Percentiles rank a stretch among this genome's conserved stretches.
These are phyloP conservation scores for Micoletzkya japonica DNA, from an alignment of 2,888 invertebrate species.

Conservation along the genomic window DNA sequence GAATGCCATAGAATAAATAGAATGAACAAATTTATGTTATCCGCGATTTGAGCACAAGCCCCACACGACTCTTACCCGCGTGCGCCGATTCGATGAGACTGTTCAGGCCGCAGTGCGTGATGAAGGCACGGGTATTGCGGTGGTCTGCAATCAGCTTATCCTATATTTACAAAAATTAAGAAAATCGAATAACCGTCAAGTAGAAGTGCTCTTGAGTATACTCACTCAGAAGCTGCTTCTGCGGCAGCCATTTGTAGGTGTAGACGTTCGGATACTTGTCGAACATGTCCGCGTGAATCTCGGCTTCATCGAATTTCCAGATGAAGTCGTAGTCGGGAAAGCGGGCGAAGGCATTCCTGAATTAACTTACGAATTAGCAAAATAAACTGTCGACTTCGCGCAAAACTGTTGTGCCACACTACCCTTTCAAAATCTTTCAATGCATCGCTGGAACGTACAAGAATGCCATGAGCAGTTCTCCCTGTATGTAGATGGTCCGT, in stretches of 20 bases:
- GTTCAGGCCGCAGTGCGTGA: conserved; percentile 24
- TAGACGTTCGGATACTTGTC: conserved; percentile 22
- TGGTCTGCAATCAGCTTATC: conserved; percentile 12
- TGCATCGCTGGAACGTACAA: background rate
- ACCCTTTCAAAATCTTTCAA: background rate
- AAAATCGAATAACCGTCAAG: background rate
- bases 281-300: conserved; percentile 1
- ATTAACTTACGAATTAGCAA: background rate
- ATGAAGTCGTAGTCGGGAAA: conserved; percentile 26
- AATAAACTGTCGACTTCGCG: background rate
- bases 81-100: conserved; percentile 22
- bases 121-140: conserved; percentile 16
- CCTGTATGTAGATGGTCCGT: conserved; percentile 21
- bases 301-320: conserved; percentile 27
- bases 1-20: background rate
- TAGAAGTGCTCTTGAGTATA: background rate
- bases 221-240: conserved; percentile 22
- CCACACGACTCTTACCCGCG: background rate
- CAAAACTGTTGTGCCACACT: background rate
- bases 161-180: background rate
- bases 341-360: conserved; percentile 17
- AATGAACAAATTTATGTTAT: background rate
- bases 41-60: background rate
- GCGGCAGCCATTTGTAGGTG: conserved; percentile 27
- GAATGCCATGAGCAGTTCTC: conserved; percentile 21